A percentile compares a stretch with the other conserved stretches of the same genome.
These are phyloP conservation scores for Lepisosteus oculatus DNA, from an alignment of 2,113 vertebrate genomes.

Conservation along the genomic window DNA sequence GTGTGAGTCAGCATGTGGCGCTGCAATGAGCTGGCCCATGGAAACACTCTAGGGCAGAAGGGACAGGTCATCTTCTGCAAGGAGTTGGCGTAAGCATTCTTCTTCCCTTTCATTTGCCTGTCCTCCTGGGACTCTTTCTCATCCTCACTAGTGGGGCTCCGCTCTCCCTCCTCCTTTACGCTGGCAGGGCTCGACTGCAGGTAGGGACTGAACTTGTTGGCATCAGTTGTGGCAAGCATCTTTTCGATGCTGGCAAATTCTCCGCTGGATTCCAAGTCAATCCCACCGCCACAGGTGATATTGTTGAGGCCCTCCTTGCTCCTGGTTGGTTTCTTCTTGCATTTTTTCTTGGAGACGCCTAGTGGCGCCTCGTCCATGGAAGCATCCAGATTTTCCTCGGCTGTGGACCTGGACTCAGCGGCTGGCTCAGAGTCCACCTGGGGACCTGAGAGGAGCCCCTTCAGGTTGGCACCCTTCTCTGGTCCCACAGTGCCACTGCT, in stretches of 20 bases:
- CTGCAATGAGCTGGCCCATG: conserved; percentile 92
- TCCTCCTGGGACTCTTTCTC: conserved; percentile 66
- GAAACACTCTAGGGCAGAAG: conserved; percentile 87
- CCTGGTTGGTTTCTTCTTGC: conserved; percentile 60
- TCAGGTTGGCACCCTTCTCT: conserved; percentile 35
- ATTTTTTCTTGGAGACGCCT: conserved; percentile 57
- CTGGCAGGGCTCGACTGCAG: conserved; percentile 70
- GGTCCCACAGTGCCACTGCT: conserved; percentile 22
- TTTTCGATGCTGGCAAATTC: conserved; percentile 98
- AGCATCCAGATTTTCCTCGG: conserved; percentile 41
- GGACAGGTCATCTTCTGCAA: conserved; percentile 90
- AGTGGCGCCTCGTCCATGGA: conserved; percentile 11
- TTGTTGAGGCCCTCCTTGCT: conserved; percentile 47
- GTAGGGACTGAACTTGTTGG: conserved; percentile 91
- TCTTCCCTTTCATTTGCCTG: conserved; percentile 76
- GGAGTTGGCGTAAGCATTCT: conserved; percentile 86
- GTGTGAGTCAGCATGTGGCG: conserved; percentile 94
- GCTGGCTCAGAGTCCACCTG: conserved; percentile 28
- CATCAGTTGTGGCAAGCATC: conserved; percentile 92
- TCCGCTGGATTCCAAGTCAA: conserved; percentile 91
- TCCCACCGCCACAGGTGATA: conserved; percentile 26
- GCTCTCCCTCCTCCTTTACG: conserved; percentile 37
- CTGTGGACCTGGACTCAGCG: conserved; percentile 28
- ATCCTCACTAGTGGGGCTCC: conserved; percentile 63
- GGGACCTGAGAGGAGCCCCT: conserved; percentile 19